Conservation (phyloP, 2,888 invertebrate species). For the Ochropleura plecta region DNA sequence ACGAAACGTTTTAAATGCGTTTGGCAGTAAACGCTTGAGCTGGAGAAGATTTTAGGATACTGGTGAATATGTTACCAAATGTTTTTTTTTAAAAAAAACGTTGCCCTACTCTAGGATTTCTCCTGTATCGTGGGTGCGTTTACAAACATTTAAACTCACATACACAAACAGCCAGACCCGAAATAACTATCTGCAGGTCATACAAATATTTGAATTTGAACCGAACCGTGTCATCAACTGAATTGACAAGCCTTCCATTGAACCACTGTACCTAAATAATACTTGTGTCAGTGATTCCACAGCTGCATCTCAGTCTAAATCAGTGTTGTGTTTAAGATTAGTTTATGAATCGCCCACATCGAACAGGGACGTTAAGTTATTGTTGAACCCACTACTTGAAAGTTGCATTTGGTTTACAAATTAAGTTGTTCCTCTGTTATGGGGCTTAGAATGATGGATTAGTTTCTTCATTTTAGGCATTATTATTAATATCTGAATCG, state of each 20-base stretch:
- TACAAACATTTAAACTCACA: no score
- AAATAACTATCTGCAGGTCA: no score
- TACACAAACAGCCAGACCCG: no score
- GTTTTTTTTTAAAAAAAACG: no score
- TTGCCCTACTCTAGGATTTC: no score
- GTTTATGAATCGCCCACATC: slow-evolving; percentile 52
- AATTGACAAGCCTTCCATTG: background rate
- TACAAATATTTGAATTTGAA: no score
- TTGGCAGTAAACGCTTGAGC: background rate
- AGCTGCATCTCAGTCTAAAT: slow-evolving; percentile 35
- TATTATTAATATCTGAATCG: slow-evolving; percentile 19
- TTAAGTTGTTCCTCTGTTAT: slow-evolving; percentile 43
- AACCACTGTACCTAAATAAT: background rate
- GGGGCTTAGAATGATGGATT: slow-evolving; percentile 29
- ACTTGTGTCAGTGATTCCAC: slow-evolving; percentile 25
- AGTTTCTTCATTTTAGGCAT: slow-evolving; percentile 12
- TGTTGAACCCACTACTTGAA: slow-evolving; percentile 48
- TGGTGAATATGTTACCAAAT: background rate
- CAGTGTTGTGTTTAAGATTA: slow-evolving; percentile 26
- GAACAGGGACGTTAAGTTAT: slow-evolving; percentile 42
- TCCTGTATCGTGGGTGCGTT: no score
- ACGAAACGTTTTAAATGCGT: background rate
- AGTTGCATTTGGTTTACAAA: slow-evolving; percentile 57
- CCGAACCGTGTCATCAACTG: no score
- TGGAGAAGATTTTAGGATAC: background rate